Percentiles rank a stretch among this genome's conserved stretches.
These are phyloP conservation scores for Percina caprodes DNA, from an alignment of 2,113 vertebrate species.

Conservation along the genomic window DNA sequence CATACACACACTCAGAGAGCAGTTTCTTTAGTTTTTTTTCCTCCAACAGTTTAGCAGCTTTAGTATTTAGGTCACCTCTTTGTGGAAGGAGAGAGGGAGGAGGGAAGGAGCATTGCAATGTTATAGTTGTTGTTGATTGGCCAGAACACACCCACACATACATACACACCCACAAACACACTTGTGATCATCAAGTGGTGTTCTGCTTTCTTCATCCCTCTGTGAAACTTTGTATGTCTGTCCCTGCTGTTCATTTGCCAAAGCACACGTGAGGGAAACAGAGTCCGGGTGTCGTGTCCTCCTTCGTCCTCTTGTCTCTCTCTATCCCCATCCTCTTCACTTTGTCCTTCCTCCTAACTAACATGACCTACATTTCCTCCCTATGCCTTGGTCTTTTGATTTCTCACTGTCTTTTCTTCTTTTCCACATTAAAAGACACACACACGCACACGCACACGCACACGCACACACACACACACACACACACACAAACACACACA, in stretches of 20 bases:
- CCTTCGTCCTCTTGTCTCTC: constrained; percentile 5
- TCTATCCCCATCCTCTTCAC: constrained; percentile 28
- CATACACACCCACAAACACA: constrained; percentile 6
- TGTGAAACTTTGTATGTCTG: not conserved
- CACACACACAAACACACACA: not conserved
- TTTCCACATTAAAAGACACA: not conserved
- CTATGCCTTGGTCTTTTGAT: constrained; percentile 26
- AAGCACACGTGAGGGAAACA: constrained; percentile 21
- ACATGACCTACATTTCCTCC: constrained; percentile 70
- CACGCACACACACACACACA: constrained; percentile 16
- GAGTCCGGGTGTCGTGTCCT: constrained; percentile 21
- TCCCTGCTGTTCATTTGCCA: constrained; percentile 21
- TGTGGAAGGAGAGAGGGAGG: constrained; percentile 44
- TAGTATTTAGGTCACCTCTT: constrained; percentile 65
- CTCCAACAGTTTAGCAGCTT: constrained; percentile 49
- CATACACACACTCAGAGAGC: not conserved
- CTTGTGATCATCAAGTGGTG: constrained; percentile 7
- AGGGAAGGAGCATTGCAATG: constrained; percentile 48
- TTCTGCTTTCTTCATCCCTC: constrained; percentile 20
- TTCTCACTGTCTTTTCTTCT: constrained; percentile 9
- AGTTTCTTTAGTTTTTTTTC: constrained; percentile 29
- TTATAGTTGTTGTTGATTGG: constrained; percentile 43
- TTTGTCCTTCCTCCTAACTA: constrained; percentile 34
- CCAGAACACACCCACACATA: constrained; percentile 16
- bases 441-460: not conserved